These are phyloP conservation scores for Phrynocephalus forsythii DNA, from an alignment of 2,797 vertebrate species.

Conservation along the genomic window DNA sequence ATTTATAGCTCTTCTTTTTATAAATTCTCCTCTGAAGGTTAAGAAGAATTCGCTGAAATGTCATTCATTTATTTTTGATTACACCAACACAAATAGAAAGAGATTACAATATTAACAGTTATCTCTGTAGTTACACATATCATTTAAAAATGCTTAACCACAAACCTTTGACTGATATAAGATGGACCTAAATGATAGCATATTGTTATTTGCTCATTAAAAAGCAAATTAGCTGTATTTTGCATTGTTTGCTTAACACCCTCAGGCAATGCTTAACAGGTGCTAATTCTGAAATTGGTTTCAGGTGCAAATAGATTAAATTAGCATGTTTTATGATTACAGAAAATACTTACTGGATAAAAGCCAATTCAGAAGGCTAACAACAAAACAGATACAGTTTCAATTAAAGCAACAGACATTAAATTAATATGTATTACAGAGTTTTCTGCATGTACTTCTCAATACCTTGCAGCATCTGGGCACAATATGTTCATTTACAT, in stretches of 20 bases:
- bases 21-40: background rate
- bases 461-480: background rate
- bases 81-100: background rate
- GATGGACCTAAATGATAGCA: conserved; percentile 53
- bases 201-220: conserved; percentile 67
- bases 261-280: conserved; percentile 66
- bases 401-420: conserved; percentile 30
- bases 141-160: conserved; percentile 38
- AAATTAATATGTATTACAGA: conserved; percentile 34
- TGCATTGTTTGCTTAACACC: conserved; percentile 61
- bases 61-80: conserved; percentile 14
- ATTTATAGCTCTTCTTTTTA: background rate
- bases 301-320: conserved; percentile 69
- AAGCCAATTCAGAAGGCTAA: conserved; percentile 52
- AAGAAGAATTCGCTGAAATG: background rate
- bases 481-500: conserved; percentile 21
- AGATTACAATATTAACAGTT: conserved; percentile 13
- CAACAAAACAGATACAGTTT: conserved; percentile 53
- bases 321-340: conserved; percentile 56
- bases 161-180: conserved; percentile 50
- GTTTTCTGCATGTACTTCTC: background rate
- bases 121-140: conserved; percentile 14
- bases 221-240: conserved; percentile 71
- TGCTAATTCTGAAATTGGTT: conserved; percentile 60
- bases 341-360: conserved; percentile 55